Percentiles rank a stretch among this genome's conserved stretches.
Conservation (phyloP, 2,888 invertebrate species). For the Aromia moschata region DNA sequence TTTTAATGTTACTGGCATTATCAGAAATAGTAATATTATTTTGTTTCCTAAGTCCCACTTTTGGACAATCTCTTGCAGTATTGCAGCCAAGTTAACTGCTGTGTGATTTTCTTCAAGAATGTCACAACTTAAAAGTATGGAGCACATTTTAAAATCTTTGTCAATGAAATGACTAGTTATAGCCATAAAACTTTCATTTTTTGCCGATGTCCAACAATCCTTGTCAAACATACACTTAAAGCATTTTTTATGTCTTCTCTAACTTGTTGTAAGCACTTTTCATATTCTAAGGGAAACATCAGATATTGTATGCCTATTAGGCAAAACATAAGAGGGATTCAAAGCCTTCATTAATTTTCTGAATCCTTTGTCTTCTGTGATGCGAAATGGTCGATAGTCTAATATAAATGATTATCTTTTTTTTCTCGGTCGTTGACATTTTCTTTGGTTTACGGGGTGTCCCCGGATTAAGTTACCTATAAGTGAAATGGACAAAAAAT, state of each 20-base stretch:
- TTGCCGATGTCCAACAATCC: constrained; percentile 33
- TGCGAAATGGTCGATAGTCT: constrained; percentile 29
- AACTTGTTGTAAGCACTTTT: constrained; percentile 11
- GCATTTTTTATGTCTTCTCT: constrained; percentile 2
- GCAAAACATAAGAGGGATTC: constrained; percentile 29
- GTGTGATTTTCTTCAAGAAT: constrained; percentile 1
- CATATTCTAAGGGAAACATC: constrained; percentile 27
- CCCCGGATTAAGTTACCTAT: too few species aligned
- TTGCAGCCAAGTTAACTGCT: constrained; percentile 3
- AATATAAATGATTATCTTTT: constrained; percentile 2
- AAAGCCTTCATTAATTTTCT: constrained; percentile 24
- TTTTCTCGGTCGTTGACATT: background rate
- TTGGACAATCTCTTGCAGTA: background rate
- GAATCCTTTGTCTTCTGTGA: constrained; percentile 33
- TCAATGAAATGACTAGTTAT: constrained; percentile 30
- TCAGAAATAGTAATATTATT: constrained; percentile 3
- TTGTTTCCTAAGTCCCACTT: background rate
- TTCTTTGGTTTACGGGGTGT: too few species aligned
- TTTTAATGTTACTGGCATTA: too few species aligned
- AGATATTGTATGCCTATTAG: constrained; percentile 24
- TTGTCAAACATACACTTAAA: constrained; percentile 23
- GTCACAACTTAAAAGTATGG: constrained; percentile 25
- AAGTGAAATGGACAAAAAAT: too few species aligned
- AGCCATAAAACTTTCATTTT: constrained; percentile 27
- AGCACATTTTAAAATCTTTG: constrained; percentile 18